A percentile compares a stretch with the other conserved stretches of the same genome.
Conservation (phyloP, 2,113 vertebrate genomes). For the Scatophagus argus region DNA sequence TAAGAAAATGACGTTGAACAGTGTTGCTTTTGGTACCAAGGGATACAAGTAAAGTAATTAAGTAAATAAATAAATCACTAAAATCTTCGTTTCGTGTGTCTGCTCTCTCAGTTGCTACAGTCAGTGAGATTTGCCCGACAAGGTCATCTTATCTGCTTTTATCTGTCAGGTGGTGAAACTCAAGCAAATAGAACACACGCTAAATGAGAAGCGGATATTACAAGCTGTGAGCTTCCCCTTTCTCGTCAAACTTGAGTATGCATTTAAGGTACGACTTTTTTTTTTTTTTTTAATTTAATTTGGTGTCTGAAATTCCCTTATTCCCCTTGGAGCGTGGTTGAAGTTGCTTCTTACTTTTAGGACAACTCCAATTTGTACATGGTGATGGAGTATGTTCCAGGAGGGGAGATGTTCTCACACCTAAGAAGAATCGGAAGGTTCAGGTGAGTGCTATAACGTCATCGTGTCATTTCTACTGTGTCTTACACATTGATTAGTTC, state of each 20-base stretch:
- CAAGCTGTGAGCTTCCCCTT: conserved; percentile 99
- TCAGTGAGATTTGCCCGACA: conserved; percentile 17
- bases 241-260: conserved; percentile 97
- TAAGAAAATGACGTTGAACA: conserved; percentile 6
- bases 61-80: conserved; percentile 23
- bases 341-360: conserved; percentile 71
- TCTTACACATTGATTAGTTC: background rate
- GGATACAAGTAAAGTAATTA: conserved; percentile 22
- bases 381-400: conserved; percentile 99
- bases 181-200: conserved; percentile 99
- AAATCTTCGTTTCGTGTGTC: conserved; percentile 20
- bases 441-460: conserved; percentile 84
- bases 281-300: background rate
- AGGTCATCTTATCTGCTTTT: conserved; percentile 50
- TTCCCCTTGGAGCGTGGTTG: background rate
- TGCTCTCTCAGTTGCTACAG: conserved; percentile 10
- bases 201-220: conserved; percentile 99
- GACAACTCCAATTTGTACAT: conserved; percentile 99
- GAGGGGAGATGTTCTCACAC: conserved; percentile 99
- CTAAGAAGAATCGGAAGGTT: conserved; percentile 99
- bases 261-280: conserved; percentile 91
- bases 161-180: conserved; percentile 95
- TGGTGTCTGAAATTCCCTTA: background rate
- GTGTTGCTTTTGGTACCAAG: conserved; percentile 1
- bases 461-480: background rate